Evolutionary conservation across 92 coral and sea anemone genomes (phyloP).

Genomic region (Porites lobata): DNA sequence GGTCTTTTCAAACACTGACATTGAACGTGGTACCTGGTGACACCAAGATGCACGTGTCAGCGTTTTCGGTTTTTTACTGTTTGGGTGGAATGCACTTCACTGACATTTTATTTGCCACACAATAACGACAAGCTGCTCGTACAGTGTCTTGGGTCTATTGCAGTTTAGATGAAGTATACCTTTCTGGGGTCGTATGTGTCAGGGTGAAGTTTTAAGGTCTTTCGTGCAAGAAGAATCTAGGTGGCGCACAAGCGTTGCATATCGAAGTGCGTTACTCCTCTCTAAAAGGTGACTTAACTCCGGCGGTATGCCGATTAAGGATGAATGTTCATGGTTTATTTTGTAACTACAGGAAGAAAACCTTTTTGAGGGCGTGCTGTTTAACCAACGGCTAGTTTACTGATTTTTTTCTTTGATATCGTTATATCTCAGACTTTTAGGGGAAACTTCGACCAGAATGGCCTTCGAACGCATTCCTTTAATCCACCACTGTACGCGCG

Average conservation of each 20-base stretch:
- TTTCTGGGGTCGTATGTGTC: constrained; percentile 55
- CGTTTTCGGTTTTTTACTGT: background rate
- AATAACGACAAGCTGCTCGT: background rate
- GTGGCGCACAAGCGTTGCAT: too few species aligned
- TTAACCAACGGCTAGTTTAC: background rate
- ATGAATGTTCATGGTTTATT: too few species aligned
- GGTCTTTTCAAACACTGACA: too few species aligned
- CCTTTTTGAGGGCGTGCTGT: background rate
- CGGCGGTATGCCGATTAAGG: too few species aligned
- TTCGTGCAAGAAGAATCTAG: too few species aligned
- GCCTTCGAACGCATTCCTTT: constrained; percentile 63
- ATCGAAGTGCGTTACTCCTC: too few species aligned
- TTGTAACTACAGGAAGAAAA: too few species aligned
- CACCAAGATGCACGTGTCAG: too few species aligned
- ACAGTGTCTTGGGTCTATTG: constrained; percentile 70
- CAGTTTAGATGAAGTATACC: constrained; percentile 82
- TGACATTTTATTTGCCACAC: too few species aligned
- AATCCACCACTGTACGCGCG: constrained; percentile 66
- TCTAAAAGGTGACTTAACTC: too few species aligned
- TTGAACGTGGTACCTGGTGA: too few species aligned
- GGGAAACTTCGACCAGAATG: constrained; percentile 77
- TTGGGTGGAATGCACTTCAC: too few species aligned
- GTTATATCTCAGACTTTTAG: constrained; percentile 58
- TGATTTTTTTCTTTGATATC: background rate
- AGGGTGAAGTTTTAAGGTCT: background rate